Evolutionary conservation across 1,140 invertebrate genomes (phyloP).

Genomic region (Drosophila sp.): DNA sequence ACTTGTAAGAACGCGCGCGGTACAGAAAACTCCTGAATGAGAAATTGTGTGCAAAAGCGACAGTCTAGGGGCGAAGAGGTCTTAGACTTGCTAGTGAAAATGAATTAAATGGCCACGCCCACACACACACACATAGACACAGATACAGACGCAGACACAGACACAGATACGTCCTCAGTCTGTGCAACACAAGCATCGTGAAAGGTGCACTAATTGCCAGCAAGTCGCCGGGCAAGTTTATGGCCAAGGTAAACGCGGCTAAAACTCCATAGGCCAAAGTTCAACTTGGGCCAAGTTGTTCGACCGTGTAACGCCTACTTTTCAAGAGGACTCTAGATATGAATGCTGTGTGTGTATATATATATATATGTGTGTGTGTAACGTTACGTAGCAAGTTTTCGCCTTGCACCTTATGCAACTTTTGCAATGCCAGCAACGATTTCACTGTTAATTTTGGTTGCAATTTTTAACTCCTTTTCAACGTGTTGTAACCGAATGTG

Average conservation of each 20-base stretch:
- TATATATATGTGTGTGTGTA: constrained; percentile 18
- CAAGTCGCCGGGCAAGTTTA: constrained; percentile 76
- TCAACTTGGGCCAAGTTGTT: constrained; percentile 71
- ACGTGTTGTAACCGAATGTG: constrained; percentile 11
- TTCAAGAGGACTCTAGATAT: constrained; percentile 24
- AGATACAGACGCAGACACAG: constrained; percentile 49
- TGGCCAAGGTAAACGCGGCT: constrained; percentile 74
- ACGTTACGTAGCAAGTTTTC: constrained; percentile 26
- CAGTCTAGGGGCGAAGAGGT: constrained; percentile 40
- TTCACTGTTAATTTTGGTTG: constrained; percentile 44
- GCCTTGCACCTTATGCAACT: constrained; percentile 63
- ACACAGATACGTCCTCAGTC: constrained; percentile 14
- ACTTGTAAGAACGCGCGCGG: constrained; percentile 56
- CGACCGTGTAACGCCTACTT: constrained; percentile 69
- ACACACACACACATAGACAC: constrained; percentile 34
- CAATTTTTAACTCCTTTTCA: constrained; percentile 13
- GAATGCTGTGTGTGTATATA: neutral
- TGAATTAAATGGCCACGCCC: constrained; percentile 76
- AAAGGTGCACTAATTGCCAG: constrained; percentile 77
- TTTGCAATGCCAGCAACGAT: constrained; percentile 41
- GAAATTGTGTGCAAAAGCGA: constrained; percentile 81
- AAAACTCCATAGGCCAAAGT: constrained; percentile 70
- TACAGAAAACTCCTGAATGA: constrained; percentile 72
- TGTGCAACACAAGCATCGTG: constrained; percentile 8
- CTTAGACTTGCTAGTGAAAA: constrained; percentile 53